These are phyloP conservation scores for Papilio machaon DNA, from an alignment of 1,140 invertebrate genomes.

Conservation along the genomic window DNA sequence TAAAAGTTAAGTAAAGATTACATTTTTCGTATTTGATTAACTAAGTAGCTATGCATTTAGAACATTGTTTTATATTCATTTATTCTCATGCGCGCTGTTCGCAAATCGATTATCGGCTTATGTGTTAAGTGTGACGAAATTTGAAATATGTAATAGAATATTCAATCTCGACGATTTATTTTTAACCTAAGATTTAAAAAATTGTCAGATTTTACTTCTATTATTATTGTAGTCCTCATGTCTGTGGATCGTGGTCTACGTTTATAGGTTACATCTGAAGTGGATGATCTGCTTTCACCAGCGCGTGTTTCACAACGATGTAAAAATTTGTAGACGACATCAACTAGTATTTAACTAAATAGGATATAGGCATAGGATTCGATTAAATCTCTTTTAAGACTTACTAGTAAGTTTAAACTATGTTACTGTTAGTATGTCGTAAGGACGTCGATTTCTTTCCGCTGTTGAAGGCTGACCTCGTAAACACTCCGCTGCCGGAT, in stretches of 20 bases:
- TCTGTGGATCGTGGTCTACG: too few relatives aligned
- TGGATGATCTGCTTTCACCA: too few relatives aligned
- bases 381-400: neutral
- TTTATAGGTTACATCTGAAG: too few relatives aligned
- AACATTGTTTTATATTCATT: neutral
- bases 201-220: too few relatives aligned
- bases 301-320: too few relatives aligned
- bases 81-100: neutral
- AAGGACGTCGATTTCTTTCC: constrained; percentile 48
- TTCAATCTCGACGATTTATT: too few relatives aligned
- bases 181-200: too few relatives aligned
- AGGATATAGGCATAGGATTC: too few relatives aligned
- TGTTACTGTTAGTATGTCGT: constrained; percentile 14
- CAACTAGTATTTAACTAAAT: too few relatives aligned
- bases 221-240: too few relatives aligned
- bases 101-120: neutral
- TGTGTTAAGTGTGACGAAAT: neutral
- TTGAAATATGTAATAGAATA: neutral
- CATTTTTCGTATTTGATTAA: neutral
- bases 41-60: neutral
- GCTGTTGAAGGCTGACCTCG: constrained; percentile 38
- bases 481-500: constrained; percentile 1
- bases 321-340: too few relatives aligned
- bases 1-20: neutral
- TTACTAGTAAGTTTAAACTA: neutral